Conservation (phyloP, 2,113 vertebrate species). For the Ictidomys tridecemlineatus region DNA sequence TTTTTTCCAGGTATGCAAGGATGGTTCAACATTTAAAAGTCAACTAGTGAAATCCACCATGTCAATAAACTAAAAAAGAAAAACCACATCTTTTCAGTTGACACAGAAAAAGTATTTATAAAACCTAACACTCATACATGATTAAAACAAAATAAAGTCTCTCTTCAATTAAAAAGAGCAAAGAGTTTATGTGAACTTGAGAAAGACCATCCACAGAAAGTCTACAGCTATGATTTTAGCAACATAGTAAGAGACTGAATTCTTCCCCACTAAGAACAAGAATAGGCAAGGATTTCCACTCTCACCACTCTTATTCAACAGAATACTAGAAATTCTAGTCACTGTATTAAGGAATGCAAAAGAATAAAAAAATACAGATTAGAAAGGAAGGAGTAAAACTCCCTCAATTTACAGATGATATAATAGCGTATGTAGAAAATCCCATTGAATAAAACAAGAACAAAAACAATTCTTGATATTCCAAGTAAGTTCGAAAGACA, state of each 20-base stretch:
- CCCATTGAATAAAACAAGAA: not conserved
- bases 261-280: not conserved
- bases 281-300: not conserved
- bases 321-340: not conserved
- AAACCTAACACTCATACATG: not conserved
- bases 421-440: not conserved
- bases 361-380: slow-evolving; percentile 16
- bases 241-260: not conserved
- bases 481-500: not conserved
- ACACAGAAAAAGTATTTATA: slow-evolving; percentile 48
- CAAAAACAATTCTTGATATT: slow-evolving; percentile 12
- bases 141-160: not conserved
- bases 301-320: slow-evolving; percentile 2
- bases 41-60: not conserved
- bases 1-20: slow-evolving; percentile 26
- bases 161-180: slow-evolving; percentile 8
- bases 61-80: slow-evolving; percentile 34
- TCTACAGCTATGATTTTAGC: not conserved
- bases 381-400: slow-evolving; percentile 27
- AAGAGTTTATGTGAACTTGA: not conserved
- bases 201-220: not conserved
- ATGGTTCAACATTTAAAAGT: slow-evolving; percentile 49
- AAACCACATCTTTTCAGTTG: slow-evolving; percentile 24
- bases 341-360: not conserved
- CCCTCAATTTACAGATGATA: not conserved